Evolutionary conservation across 2,888 invertebrate genomes (phyloP).

Genomic region (Tachina fera): DNA sequence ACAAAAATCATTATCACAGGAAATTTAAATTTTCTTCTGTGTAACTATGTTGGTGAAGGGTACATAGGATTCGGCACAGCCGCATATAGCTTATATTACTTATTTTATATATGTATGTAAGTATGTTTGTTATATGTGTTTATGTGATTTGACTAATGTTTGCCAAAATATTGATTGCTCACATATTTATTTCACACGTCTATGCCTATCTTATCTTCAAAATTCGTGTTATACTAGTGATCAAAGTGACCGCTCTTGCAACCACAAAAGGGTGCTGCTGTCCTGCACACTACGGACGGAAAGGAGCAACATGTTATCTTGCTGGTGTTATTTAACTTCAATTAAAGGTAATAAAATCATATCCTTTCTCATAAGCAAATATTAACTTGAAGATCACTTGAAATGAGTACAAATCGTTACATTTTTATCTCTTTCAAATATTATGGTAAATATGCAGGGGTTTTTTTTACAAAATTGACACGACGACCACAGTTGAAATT

Average conservation of each 20-base stretch:
- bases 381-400: not conserved
- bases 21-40: too few relatives aligned
- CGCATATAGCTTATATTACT: too few relatives aligned
- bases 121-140: too few relatives aligned
- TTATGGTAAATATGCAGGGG: not conserved
- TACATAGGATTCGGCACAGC: too few relatives aligned
- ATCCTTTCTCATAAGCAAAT: conserved; percentile 35
- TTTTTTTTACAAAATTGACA: conserved; percentile 50
- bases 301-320: not conserved
- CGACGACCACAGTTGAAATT: conserved; percentile 58
- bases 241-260: not conserved
- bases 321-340: not conserved
- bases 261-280: not conserved
- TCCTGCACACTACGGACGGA: not conserved
- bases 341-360: conserved; percentile 1
- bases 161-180: not conserved
- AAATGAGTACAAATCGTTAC: not conserved
- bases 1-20: too few relatives aligned
- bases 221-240: not conserved
- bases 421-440: conserved; percentile 49
- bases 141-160: not conserved
- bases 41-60: too few relatives aligned
- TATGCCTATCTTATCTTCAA: not conserved
- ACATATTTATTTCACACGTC: not conserved
- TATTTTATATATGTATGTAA: too few relatives aligned